Evolutionary conservation across 1,140 invertebrate genomes (phyloP), one percentile per base, ranked within the genome.

Genomic region (Sycobia sp.): DNA sequence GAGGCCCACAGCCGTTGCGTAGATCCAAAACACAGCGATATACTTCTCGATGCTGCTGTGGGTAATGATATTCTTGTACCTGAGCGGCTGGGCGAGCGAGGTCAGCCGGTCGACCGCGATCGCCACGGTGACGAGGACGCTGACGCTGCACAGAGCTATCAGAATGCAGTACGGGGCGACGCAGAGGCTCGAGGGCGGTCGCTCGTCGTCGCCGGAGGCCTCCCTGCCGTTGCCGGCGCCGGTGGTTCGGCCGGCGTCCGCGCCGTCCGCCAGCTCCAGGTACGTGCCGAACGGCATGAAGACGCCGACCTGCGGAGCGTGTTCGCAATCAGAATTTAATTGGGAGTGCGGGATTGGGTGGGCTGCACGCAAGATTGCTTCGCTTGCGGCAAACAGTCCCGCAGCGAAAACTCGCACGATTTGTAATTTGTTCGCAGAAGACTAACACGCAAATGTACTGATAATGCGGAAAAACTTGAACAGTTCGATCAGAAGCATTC

Each of bases 241-340:
- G 29, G 5, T 11, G 5, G 29, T 11, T 4, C 5, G 5, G 16
- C 75, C 76, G 34, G 73, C 79, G 56, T 80, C 77, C 44, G 74
- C 76, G 2, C 70, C 51, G 23, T 81, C 77, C 16, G 82, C 80
- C n/a, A 87, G 75, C 67, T 88, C 86, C 59, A 87, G 73, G 66
- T 86, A 84, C 54, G 87, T 82, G 0, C 86, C 86, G 16, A 90
- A 83, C 0, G 90, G 90, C 83, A 92, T 87, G 65, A 90, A 84
- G 49, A 91, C 78, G 0, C 89, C 90, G 51, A 81, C 76, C 79
- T 81, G 73, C 68, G 64, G 66, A 49, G 53, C 44, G 41, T 54
- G n/a, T 49, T 47, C 36, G 23, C 18, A 3, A 39, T 11, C 16
- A 62, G 25, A 16, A n/a, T n/a, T n/a, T n/a, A n/a, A n/a, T n/a